Conservation (phyloP, 2,113 vertebrate species). For the Plectropomus leopardus region DNA sequence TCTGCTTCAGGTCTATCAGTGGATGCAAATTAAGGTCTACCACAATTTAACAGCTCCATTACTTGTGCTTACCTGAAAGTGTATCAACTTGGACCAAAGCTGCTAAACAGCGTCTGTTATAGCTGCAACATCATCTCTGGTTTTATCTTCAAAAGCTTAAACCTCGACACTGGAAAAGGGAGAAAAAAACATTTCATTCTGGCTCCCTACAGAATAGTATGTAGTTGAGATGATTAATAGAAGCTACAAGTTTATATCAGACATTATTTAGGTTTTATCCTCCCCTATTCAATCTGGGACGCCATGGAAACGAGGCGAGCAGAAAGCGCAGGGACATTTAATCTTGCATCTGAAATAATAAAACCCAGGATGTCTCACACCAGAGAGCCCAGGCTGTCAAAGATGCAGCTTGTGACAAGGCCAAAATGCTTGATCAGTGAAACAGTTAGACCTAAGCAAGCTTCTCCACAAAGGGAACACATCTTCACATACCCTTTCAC, state of each 20-base stretch:
- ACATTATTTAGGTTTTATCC: constrained; percentile 34
- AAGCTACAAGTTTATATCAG: neutral
- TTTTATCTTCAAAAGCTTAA: constrained; percentile 31
- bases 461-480: neutral
- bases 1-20: constrained; percentile 84
- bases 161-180: neutral
- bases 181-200: neutral
- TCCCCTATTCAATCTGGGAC: constrained; percentile 81
- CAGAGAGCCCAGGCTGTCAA: constrained; percentile 83
- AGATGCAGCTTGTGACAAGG: constrained; percentile 61
- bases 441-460: neutral
- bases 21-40: constrained; percentile 67
- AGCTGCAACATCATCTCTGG: neutral
- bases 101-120: accelerated
- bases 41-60: neutral
- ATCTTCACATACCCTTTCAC: neutral
- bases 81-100: neutral
- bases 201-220: too few relatives aligned
- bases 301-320: constrained; percentile 61
- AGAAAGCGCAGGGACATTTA: constrained; percentile 84
- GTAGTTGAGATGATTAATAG: neutral
- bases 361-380: constrained; percentile 75
- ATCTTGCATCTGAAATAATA: constrained; percentile 77
- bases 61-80: constrained; percentile 39
- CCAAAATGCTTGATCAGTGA: neutral